Conservation (phyloP, 1,140 invertebrate species). For the Teleopsis dalmanni region DNA sequence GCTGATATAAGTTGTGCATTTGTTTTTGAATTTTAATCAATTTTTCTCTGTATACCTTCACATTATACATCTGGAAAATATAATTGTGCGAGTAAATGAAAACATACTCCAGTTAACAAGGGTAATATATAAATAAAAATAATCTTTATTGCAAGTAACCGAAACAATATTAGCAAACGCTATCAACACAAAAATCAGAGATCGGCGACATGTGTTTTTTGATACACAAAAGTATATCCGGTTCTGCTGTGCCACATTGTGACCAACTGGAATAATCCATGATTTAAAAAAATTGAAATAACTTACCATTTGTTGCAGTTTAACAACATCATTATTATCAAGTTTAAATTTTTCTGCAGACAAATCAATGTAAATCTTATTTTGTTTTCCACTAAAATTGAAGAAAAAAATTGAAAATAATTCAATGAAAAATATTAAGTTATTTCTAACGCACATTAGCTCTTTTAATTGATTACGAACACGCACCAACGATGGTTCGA, state of each 20-base stretch:
- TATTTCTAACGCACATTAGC: slow-evolving; percentile 27
- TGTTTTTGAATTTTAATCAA: slow-evolving; percentile 35
- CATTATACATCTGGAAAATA: slow-evolving; percentile 35
- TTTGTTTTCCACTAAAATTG: slow-evolving; percentile 30
- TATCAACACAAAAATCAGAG: too few species aligned
- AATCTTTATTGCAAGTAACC: too few species aligned
- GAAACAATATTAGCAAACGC: too few species aligned
- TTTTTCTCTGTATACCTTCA: slow-evolving; percentile 34
- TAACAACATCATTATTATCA: slow-evolving; percentile 30
- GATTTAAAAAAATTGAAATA: not conserved
- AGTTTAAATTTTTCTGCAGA: slow-evolving; percentile 37
- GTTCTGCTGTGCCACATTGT: too few species aligned
- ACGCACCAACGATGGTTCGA: slow-evolving; percentile 25
- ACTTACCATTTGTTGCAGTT: slow-evolving; percentile 32
- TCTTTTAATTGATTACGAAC: slow-evolving; percentile 31
- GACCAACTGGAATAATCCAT: too few species aligned
- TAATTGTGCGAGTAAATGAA: too few species aligned
- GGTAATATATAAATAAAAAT: too few species aligned
- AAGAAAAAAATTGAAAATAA: not conserved
- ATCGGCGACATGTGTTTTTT: too few species aligned
- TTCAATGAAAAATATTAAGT: not conserved
- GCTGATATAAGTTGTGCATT: slow-evolving; percentile 39
- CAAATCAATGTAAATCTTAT: slow-evolving; percentile 39
- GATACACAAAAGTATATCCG: too few species aligned
- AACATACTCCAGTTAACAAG: too few species aligned